Evolutionary conservation across 53 echinoderm and acorn worm species (phyloP).

Genomic region (Glandiceps talaboti): DNA sequence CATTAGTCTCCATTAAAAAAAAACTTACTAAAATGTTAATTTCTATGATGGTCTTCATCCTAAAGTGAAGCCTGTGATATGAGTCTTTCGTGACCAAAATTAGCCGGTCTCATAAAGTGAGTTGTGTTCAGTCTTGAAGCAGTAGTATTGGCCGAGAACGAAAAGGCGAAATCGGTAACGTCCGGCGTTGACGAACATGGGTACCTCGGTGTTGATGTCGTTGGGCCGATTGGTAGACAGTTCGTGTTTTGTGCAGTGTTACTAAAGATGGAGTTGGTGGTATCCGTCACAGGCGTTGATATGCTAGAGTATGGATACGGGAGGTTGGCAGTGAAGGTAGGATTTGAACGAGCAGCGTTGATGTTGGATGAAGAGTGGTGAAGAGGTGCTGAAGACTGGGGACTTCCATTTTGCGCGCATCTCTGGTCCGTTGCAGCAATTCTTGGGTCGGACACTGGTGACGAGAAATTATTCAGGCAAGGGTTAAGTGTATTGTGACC

Average conservation of each 20-base stretch:
- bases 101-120: not conserved
- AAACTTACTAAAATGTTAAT: too few species aligned
- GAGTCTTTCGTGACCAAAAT: not conserved
- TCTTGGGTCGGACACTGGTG: not conserved
- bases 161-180: not conserved
- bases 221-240: not conserved
- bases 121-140: not conserved
- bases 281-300: not conserved
- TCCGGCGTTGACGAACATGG: not conserved
- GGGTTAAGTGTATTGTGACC: not conserved
- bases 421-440: not conserved
- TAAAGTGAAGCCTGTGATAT: not conserved
- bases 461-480: not conserved
- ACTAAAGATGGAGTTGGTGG: not conserved
- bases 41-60: too few species aligned
- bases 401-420: not conserved
- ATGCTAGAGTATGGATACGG: not conserved
- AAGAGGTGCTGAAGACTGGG: not conserved
- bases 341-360: not conserved
- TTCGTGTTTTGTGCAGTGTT: not conserved
- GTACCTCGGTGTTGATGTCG: not conserved
- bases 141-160: not conserved
- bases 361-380: not conserved
- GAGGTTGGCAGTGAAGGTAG: not conserved
- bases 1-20: too few species aligned